A percentile compares a stretch with the other conserved stretches of the same genome.
Conservation (phyloP, 2,797 vertebrate genomes). For the Coilia nasus region DNA sequence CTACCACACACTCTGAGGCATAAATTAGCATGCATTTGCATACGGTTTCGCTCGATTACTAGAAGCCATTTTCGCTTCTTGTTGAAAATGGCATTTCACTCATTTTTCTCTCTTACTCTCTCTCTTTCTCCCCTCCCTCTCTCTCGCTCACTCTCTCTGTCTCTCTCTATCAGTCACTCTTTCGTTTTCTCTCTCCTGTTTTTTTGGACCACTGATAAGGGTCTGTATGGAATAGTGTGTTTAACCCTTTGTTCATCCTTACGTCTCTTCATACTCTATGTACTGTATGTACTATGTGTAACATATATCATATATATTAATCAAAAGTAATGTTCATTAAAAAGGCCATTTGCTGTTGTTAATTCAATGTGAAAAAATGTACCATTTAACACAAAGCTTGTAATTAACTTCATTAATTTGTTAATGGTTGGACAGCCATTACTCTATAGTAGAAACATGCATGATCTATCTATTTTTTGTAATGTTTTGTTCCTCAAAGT, state of each 20-base stretch:
- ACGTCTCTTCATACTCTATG: neutral
- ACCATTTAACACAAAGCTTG: too few species aligned
- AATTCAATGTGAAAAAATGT: too few species aligned
- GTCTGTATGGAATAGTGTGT: constrained; percentile 62
- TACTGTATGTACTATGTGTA: constrained; percentile 14
- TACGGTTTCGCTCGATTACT: constrained; percentile 79
- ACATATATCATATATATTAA: neutral
- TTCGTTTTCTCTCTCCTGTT: constrained; percentile 62
- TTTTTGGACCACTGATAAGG: constrained; percentile 71
- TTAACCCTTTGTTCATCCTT: constrained; percentile 65
- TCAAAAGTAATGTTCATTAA: too few species aligned
- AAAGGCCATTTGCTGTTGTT: too few species aligned
- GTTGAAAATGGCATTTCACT: constrained; percentile 77
- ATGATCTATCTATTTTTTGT: too few species aligned
- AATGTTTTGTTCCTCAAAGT: too few species aligned
- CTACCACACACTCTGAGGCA: constrained; percentile 76
- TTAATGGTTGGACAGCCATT: too few species aligned
- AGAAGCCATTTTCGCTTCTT: constrained; percentile 75
- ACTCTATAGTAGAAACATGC: too few species aligned
- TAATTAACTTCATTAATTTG: too few species aligned
- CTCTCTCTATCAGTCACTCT: neutral
- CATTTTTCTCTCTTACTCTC: constrained; percentile 49
- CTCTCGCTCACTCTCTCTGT: constrained; percentile 46
- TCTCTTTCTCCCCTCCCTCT: constrained; percentile 60
- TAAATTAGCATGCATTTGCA: constrained; percentile 86